Percentiles rank a stretch among this genome's conserved stretches.
Conservation (phyloP, 2,888 invertebrate genomes). For the Onchidella celtica region DNA sequence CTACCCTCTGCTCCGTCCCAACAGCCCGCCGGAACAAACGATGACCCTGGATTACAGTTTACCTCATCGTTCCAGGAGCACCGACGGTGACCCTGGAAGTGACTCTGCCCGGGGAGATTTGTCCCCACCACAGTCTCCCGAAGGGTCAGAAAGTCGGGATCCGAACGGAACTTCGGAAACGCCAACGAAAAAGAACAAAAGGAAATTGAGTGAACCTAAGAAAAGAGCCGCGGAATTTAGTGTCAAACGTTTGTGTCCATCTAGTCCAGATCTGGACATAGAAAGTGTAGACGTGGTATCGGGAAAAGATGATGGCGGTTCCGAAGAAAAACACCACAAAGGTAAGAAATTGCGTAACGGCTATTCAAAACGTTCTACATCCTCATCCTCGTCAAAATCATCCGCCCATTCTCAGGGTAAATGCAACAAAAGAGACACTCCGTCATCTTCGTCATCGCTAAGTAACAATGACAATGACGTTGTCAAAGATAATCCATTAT, state of each 20-base stretch:
- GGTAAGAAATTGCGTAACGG: conserved; percentile 31
- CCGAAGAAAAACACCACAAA: conserved; percentile 20
- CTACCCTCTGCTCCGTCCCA: neutral
- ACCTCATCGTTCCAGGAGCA: conserved; percentile 26
- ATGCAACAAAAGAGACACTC: conserved; percentile 3
- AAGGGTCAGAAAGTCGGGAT: conserved; percentile 32
- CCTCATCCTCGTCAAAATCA: neutral
- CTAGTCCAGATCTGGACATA: conserved; percentile 65
- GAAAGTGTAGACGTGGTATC: conserved; percentile 39
- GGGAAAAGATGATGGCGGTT: conserved; percentile 61
- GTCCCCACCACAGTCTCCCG: conserved; percentile 49
- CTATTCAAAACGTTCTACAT: neutral
- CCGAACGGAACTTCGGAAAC: conserved; percentile 48
- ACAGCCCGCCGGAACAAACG: neutral
- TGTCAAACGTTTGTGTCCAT: conserved; percentile 75
- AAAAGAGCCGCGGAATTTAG: conserved; percentile 71
- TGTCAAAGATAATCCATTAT: neutral
- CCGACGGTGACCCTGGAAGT: conserved; percentile 33
- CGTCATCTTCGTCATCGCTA: conserved; percentile 27
- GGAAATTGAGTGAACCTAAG: conserved; percentile 85
- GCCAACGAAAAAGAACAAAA: conserved; percentile 83
- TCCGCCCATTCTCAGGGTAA: neutral
- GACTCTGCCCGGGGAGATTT: conserved; percentile 44
- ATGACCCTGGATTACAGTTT: conserved; percentile 47
- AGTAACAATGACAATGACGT: conserved; percentile 1